Percentiles rank a stretch among this genome's conserved stretches.
phyloP scores from a whole-genome alignment of 2,113 vertebrate genomes.

The Aegithalos caudatus region DNA sequence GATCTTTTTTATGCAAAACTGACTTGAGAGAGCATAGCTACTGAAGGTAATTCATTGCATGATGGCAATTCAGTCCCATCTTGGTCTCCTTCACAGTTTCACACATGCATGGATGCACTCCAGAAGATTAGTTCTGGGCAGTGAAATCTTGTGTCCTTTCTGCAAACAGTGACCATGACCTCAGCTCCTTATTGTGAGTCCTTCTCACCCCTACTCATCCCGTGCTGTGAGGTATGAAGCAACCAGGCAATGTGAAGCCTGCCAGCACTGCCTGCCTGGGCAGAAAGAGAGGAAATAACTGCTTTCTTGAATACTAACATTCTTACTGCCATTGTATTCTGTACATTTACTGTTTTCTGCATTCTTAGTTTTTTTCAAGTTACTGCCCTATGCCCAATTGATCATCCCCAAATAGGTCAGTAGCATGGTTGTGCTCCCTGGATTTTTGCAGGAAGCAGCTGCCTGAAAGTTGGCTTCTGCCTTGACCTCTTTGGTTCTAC shows the following conservation, averaged over 20 bases:
- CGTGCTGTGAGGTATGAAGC: background rate
- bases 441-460: background rate
- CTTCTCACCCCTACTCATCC: slow-evolving; percentile 1
- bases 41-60: background rate
- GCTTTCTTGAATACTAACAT: slow-evolving; percentile 17
- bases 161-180: slow-evolving; percentile 19
- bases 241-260: background rate
- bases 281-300: slow-evolving; percentile 24
- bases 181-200: slow-evolving; percentile 9
- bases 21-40: background rate
- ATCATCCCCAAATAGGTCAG: background rate
- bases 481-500: background rate
- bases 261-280: background rate
- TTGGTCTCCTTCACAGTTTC: slow-evolving; percentile 39
- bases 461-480: background rate
- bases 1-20: background rate
- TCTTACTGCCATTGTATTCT: background rate
- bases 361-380: background rate
- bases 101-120: slow-evolving; percentile 21
- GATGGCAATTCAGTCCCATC: slow-evolving; percentile 15
- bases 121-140: slow-evolving; percentile 43
- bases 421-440: background rate
- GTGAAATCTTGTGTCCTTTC: background rate
- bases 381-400: background rate
- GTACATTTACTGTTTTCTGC: background rate